Percentiles rank a stretch among this genome's conserved stretches.
phyloP scores from a whole-genome alignment of 2,797 vertebrate genomes.

The Hybognathus amarus region DNA sequence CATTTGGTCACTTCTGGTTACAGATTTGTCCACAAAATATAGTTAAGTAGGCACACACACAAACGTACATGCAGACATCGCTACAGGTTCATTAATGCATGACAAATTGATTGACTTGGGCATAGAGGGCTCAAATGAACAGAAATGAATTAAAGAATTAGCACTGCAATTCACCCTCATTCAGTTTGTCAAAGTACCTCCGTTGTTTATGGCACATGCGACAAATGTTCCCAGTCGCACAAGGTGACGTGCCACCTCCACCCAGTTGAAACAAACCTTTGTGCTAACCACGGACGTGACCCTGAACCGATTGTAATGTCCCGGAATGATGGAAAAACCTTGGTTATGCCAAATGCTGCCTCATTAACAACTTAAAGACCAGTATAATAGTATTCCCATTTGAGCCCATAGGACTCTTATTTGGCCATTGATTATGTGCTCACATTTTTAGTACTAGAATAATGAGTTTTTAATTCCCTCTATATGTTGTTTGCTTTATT shows the following conservation, averaged over 20 bases:
- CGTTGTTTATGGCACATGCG: constrained; percentile 43
- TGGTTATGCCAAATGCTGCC: neutral
- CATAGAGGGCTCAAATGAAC: constrained; percentile 10
- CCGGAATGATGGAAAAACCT: constrained; percentile 20
- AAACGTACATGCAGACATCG: neutral
- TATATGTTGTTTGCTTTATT: constrained; percentile 32
- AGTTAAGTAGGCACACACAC: too few relatives aligned
- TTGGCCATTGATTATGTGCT: neutral
- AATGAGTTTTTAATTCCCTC: constrained; percentile 3
- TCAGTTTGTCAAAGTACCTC: constrained; percentile 34
- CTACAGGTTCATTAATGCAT: constrained; percentile 17
- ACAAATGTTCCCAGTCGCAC: constrained; percentile 50
- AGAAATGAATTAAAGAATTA: constrained; percentile 25
- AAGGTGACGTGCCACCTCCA: constrained; percentile 47
- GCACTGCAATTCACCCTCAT: neutral
- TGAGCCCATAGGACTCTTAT: neutral
- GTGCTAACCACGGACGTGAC: constrained; percentile 35
- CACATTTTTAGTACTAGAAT: neutral
- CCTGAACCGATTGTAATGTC: constrained; percentile 52
- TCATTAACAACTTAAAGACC: constrained; percentile 8
- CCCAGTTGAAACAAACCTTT: constrained; percentile 49
- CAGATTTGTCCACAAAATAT: too few relatives aligned
- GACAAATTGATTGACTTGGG: constrained; percentile 14
- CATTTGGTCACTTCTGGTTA: too few relatives aligned
- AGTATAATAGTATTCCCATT: neutral